A percentile compares a stretch with the other conserved stretches of the same genome.
phyloP scores from a whole-genome alignment of 2,797 vertebrate species.

The Dermochelys coriacea region DNA sequence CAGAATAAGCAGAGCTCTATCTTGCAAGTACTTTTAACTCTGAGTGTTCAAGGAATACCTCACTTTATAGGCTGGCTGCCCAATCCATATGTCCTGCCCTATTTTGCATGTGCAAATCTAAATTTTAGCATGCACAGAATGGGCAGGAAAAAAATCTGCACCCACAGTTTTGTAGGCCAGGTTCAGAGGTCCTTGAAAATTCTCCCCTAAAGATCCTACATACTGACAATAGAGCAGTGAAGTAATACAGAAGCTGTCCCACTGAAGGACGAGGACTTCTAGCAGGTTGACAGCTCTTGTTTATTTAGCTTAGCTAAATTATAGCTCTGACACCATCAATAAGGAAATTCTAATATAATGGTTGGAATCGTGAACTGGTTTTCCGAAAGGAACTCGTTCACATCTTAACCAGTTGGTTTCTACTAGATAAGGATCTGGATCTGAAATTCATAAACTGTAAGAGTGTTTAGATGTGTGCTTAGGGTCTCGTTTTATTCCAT shows the following conservation, averaged over 20 bases:
- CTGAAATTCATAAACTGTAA: background rate
- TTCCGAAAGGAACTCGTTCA: background rate
- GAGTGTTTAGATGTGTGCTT: background rate
- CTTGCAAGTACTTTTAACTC: no score
- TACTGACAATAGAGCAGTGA: background rate
- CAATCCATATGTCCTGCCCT: background rate
- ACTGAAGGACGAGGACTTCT: background rate
- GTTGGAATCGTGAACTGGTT: background rate
- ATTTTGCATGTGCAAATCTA: background rate
- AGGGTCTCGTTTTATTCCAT: background rate
- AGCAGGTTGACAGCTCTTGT: background rate
- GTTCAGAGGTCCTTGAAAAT: background rate
- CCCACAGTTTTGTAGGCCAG: background rate
- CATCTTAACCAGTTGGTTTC: background rate
- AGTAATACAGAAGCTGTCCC: background rate
- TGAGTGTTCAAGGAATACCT: background rate
- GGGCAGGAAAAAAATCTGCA: background rate
- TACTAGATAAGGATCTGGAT: background rate
- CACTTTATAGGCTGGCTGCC: background rate
- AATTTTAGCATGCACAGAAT: background rate
- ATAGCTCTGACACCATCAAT: background rate
- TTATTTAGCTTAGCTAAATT: background rate
- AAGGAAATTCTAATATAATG: fast-evolving
- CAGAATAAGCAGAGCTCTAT: no score
- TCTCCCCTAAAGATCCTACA: background rate